These are phyloP conservation scores for Alligator mississippiensis DNA, from an alignment of 2,113 vertebrate genomes.

Conservation along the genomic window DNA sequence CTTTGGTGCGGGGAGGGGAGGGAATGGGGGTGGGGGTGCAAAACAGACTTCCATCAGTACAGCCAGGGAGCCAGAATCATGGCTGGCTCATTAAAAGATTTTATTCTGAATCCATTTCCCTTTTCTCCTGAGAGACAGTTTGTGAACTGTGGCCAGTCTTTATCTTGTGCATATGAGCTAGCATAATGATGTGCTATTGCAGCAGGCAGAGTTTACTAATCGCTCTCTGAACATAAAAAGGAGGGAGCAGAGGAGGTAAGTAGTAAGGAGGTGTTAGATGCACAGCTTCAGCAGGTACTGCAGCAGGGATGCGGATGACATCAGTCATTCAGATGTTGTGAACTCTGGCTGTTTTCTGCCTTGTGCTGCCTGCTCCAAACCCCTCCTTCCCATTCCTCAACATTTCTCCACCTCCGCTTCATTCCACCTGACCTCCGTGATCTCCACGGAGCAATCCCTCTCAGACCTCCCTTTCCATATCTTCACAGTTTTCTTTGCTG, in stretches of 20 bases:
- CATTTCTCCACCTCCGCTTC: background rate
- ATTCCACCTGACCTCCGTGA: background rate
- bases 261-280: rapidly evolving
- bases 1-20: background rate
- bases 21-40: background rate
- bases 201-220: background rate
- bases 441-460: background rate
- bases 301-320: background rate
- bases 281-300: background rate
- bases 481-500: background rate
- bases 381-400: background rate
- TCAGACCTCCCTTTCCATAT: background rate
- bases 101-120: background rate
- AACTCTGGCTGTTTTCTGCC: rapidly evolving
- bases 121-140: background rate
- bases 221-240: background rate
- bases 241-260: rapidly evolving
- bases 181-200: rapidly evolving
- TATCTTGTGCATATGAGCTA: background rate
- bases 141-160: background rate
- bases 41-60: background rate
- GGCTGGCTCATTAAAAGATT: background rate
- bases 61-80: background rate
- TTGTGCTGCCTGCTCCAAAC: rapidly evolving
- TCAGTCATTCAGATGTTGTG: background rate